Conservation (phyloP, 2,113 vertebrate genomes). For the Mus spicilegus region DNA sequence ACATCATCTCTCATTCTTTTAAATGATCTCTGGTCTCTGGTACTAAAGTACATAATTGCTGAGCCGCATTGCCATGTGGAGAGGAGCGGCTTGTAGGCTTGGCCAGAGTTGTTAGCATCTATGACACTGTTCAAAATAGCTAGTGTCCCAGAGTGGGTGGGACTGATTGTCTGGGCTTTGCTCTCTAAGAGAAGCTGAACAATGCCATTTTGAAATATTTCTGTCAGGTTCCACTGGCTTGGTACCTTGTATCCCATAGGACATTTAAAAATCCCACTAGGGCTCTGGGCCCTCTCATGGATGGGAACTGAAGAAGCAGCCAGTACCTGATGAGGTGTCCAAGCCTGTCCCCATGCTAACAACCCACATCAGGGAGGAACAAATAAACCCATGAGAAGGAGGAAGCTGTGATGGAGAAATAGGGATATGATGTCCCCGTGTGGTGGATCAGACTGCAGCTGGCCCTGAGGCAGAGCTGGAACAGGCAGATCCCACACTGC, state of each 20-base stretch:
- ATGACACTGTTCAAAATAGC: constrained; percentile 14
- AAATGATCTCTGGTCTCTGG: not conserved
- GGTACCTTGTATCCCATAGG: not conserved
- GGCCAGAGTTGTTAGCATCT: not conserved
- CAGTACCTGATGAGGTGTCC: not conserved
- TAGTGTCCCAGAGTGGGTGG: not conserved
- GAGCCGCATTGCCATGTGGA: not conserved
- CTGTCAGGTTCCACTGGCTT: not conserved
- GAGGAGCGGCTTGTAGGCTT: not conserved
- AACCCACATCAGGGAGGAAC: not conserved
- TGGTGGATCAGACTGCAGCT: not conserved
- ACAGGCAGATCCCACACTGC: not conserved
- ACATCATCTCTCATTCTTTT: constrained; percentile 24
- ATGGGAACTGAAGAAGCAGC: not conserved
- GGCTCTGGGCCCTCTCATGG: not conserved
- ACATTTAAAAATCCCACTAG: not conserved
- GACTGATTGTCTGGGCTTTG: not conserved
- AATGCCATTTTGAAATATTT: not conserved
- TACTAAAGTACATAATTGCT: not conserved
- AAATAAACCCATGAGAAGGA: not conserved
- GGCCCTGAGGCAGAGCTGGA: not conserved
- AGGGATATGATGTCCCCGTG: not conserved
- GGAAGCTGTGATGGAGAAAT: not conserved
- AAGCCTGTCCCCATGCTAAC: not conserved
- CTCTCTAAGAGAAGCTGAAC: not conserved